Evolutionary conservation across 2,113 vertebrate species (phyloP).

Genomic region (Jaculus jaculus): DNA sequence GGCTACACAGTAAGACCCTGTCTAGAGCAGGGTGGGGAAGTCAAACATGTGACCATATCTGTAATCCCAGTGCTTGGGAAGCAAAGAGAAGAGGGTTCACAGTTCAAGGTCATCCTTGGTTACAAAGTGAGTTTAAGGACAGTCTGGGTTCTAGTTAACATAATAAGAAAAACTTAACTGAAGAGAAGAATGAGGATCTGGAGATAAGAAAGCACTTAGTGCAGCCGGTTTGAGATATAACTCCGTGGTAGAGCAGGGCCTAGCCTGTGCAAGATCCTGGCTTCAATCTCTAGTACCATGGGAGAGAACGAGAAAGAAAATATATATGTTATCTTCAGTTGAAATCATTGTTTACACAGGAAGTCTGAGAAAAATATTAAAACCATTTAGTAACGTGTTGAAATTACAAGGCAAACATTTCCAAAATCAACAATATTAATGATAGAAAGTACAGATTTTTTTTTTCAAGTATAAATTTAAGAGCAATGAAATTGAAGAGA

Average conservation of each 20-base stretch:
- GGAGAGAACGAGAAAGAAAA: not conserved
- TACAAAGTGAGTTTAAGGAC: too few relatives aligned
- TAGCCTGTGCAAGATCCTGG: not conserved
- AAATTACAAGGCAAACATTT: not conserved
- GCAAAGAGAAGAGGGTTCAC: not conserved
- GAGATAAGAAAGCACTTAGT: not conserved
- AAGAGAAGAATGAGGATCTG: not conserved
- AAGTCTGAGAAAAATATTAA: conserved; percentile 27
- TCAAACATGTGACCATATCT: not conserved
- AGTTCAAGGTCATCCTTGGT: too few relatives aligned
- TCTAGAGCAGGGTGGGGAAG: not conserved
- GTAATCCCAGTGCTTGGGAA: not conserved
- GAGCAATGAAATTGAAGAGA: not conserved
- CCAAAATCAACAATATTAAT: not conserved
- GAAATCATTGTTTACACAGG: not conserved
- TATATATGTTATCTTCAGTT: not conserved
- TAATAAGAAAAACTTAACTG: not conserved
- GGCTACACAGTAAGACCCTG: not conserved
- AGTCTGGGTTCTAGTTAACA: not conserved
- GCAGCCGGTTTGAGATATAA: too few relatives aligned
- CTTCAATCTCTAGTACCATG: not conserved
- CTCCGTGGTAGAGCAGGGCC: too few relatives aligned
- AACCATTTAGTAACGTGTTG: conserved; percentile 13
- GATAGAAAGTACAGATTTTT: not conserved
- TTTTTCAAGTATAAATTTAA: not conserved